Evolutionary conservation across 2,888 invertebrate species (phyloP), one percentile per base, ranked within the genome.

Genomic region (Dasysyrphus tricinctus): DNA sequence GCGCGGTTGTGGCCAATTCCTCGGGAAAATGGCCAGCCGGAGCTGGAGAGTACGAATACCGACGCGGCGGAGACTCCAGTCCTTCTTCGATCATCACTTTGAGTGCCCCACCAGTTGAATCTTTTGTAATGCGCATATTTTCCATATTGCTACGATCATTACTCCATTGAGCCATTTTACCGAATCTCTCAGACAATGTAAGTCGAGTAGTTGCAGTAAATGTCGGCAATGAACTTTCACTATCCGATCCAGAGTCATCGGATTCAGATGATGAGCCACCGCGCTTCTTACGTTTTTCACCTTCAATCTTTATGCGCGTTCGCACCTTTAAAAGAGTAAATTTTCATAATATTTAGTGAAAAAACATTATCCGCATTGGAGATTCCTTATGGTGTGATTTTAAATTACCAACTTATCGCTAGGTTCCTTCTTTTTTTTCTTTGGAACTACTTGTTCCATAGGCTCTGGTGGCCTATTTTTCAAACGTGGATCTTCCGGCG

Each of bases 151-250:
- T 94, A 12, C 97, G 94, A 92, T 97, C 97, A 4, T 96, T 96
- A 84, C 96, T 96, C 97, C 97, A 97, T 90, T 97, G 97, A 29
- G 97, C 97, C 95, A 97, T 97, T 94, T 97, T 97, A 88, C 97
- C 97, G 93, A 97, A 97, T 29, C 96, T 94, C 92, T 97, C 97
- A 0, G 97, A 97, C 14, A 97, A 93, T 0, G 97, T 97, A 90
- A 97, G 93, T 80, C 95, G 92, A 47, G 94, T 94, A 2, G 94
- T 94, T 5, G 94, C 94, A 32, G 94, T 95, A 67, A 95, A 94
- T 29, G 95, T 95, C 0, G 95, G 94, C 49, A 94, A 91, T 5
- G 94, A 94, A 29, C 90, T 90, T 78, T 92, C 92, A 88, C 92
- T 92, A 88, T 94, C 94, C 82, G 95, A 95, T 70, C 90, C 91